phyloP scores from a whole-genome alignment of 2,888 invertebrate genomes.

The Brachypterus glaber region DNA sequence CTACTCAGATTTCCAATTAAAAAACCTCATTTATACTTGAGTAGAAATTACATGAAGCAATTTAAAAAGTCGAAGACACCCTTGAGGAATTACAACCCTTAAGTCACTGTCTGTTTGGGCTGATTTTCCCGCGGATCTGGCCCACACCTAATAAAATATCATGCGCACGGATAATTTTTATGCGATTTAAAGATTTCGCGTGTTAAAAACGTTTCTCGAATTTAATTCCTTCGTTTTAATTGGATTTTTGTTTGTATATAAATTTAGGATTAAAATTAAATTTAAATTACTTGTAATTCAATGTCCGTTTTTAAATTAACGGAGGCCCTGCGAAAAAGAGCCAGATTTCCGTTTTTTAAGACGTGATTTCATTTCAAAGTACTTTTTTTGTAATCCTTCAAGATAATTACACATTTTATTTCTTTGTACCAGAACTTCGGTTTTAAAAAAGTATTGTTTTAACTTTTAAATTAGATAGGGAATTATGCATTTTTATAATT shows the following conservation, averaged over 20 bases:
- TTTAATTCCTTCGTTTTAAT: slow-evolving; percentile 39
- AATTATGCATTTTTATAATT: no score
- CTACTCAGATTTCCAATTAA: slow-evolving; percentile 41
- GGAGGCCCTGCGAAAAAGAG: background rate
- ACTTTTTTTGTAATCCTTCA: background rate
- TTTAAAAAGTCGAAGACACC: slow-evolving; percentile 34
- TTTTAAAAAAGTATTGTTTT: no score
- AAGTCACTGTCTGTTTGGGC: slow-evolving; percentile 25
- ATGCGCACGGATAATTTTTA: slow-evolving; percentile 43
- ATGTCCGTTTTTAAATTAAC: slow-evolving; percentile 17
- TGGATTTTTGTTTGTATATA: slow-evolving; percentile 39
- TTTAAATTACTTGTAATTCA: slow-evolving; percentile 29
- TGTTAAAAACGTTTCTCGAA: slow-evolving; percentile 39
- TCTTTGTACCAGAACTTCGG: no score
- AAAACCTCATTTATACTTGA: slow-evolving; percentile 42
- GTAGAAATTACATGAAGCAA: slow-evolving; percentile 41
- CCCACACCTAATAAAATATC: slow-evolving; percentile 38
- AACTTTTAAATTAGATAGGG: no score
- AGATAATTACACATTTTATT: no score
- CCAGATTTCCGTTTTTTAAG: background rate
- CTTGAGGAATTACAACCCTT: slow-evolving; percentile 31
- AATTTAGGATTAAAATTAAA: slow-evolving; percentile 35
- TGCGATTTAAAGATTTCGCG: slow-evolving; percentile 41
- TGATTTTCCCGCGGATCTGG: slow-evolving; percentile 28
- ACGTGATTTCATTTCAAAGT: background rate